Evolutionary conservation across 2,113 vertebrate species (phyloP), one percentile per base, ranked within the genome.

Genomic region (Hyaena hyaena): DNA sequence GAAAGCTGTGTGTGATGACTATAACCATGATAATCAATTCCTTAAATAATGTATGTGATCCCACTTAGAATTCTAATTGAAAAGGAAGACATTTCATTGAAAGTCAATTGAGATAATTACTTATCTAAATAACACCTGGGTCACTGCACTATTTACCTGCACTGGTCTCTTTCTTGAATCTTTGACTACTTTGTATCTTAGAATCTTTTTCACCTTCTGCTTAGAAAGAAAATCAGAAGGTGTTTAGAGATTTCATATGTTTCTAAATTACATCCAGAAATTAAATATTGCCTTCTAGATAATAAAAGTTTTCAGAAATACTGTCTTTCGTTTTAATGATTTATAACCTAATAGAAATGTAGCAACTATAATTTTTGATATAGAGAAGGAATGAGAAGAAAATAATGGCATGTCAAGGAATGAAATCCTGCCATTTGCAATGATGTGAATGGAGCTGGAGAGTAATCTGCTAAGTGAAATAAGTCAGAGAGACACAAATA

Each of bases 71-170:
- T 92, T 80, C n/a, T 95, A 96, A 93, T 33, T 35, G 73, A 45
- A 95, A 96, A 90, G 50, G 43, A 94, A 88, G 35, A 39, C n/a
- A 94, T 92, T 96, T 80, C 61, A 73, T 33, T 90, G 73, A 80
- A 90, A 90, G 88, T 79, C 53, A 65, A 24, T 74, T 95, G 79
- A 95, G 71, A 87, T 97, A 76, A 79, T 93, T 86, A 43, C 45
- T 58, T 83, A 86, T 35, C 45, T 58, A 95, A 76, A 89, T 80
- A 82, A 68, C 61, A 73, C 55, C 2, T 77, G 21, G 24, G 33
- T 90, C 50, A 77, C 69, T 79, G n/a, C 17, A 33, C 9, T 71
- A 5, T 93, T 88, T 83, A 33, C 96, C 43, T 74, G 4, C 28
- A 39, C 16, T 71, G 65, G 11, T 24, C 43, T 63, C 7, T 23